Evolutionary conservation across 2,888 invertebrate species (phyloP).

Genomic region (Villa cingulata): DNA sequence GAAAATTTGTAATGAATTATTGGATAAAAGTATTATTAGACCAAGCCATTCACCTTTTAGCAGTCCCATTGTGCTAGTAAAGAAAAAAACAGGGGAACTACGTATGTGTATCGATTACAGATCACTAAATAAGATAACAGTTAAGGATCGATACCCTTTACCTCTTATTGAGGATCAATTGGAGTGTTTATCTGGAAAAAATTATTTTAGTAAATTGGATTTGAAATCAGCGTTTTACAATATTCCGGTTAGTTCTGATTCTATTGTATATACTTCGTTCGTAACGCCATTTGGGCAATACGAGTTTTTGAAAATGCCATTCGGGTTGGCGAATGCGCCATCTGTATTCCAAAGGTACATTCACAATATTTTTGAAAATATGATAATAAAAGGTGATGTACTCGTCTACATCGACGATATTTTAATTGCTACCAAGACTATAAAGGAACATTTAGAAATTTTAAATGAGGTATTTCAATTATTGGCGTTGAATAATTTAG

Average conservation of each 20-base stretch:
- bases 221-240: not conserved
- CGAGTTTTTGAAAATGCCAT: not conserved
- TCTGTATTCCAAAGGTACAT: no score
- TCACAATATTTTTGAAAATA: slow-evolving; percentile 9
- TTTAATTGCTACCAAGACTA: slow-evolving; percentile 9
- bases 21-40: not conserved
- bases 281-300: no score
- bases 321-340: slow-evolving; percentile 3
- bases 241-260: not conserved
- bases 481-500: no score
- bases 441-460: slow-evolving; percentile 9
- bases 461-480: no score
- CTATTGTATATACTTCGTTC: not conserved
- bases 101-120: not conserved
- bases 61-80: not conserved
- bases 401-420: slow-evolving; percentile 17
- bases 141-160: not conserved
- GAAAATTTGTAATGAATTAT: not conserved
- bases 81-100: not conserved
- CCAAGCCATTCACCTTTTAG: not conserved
- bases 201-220: not conserved
- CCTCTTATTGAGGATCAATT: not conserved
- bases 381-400: slow-evolving; percentile 6
- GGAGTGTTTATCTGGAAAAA: not conserved
- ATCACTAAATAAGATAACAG: not conserved